Percentiles rank a stretch among this genome's conserved stretches.
Conservation (phyloP, 2,888 invertebrate species). For the Drosophila paranaensis region DNA sequence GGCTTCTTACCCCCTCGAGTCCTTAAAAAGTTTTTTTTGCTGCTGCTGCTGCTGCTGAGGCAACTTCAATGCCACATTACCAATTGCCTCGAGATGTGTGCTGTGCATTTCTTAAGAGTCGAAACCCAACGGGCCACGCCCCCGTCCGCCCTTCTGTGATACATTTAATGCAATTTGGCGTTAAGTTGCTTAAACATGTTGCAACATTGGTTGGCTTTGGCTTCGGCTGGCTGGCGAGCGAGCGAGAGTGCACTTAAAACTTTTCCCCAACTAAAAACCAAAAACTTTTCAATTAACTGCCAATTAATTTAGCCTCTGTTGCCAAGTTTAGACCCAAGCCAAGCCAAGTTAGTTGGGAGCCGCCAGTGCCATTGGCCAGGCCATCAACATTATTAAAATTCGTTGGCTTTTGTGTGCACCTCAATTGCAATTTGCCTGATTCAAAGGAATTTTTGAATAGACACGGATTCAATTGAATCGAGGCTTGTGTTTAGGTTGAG, state of each 20-base stretch:
- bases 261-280: constrained; percentile 41
- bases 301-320: constrained; percentile 63
- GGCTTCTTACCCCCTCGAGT: constrained; percentile 22
- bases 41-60: constrained; percentile 3
- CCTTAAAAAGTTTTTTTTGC: constrained; percentile 44
- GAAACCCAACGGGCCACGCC: not conserved
- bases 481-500: not conserved
- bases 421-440: constrained; percentile 31
- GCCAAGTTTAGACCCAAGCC: constrained; percentile 6
- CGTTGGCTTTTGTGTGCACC: constrained; percentile 22
- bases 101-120: constrained; percentile 42
- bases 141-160: not conserved
- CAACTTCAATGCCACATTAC: constrained; percentile 68
- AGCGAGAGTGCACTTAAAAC: constrained; percentile 54
- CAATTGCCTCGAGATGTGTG: constrained; percentile 63
- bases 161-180: constrained; percentile 39
- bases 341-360: not conserved
- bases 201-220: constrained; percentile 14
- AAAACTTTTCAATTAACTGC: constrained; percentile 74
- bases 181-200: constrained; percentile 31
- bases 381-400: constrained; percentile 47
- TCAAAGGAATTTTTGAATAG: constrained; percentile 3
- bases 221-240: constrained; percentile 2
- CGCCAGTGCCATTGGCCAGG: not conserved
- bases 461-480: not conserved